These are phyloP conservation scores for Ptilonorhynchus violaceus DNA, from an alignment of 2,113 vertebrate species.

Conservation along the genomic window DNA sequence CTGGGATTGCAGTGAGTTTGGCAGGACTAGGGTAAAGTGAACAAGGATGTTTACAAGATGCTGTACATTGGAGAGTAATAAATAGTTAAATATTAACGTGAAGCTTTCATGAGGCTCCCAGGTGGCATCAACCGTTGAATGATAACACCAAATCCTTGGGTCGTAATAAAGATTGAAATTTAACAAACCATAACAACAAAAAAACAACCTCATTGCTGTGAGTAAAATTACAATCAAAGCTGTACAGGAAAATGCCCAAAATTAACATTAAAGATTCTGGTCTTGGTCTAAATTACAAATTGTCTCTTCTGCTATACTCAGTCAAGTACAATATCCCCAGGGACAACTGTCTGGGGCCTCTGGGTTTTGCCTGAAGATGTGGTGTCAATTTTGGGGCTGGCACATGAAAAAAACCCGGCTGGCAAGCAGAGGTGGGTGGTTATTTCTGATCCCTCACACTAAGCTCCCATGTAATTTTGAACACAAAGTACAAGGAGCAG, in stretches of 20 bases:
- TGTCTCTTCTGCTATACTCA: not conserved
- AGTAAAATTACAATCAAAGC: not conserved
- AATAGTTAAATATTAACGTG: constrained; percentile 44
- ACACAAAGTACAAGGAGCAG: constrained; percentile 19
- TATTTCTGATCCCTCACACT: not conserved
- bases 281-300: not conserved
- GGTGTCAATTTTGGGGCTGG: not conserved
- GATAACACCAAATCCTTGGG: constrained; percentile 19
- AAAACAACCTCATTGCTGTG: not conserved
- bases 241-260: not conserved
- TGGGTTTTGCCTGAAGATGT: not conserved
- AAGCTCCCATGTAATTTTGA: not conserved
- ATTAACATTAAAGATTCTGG: not conserved
- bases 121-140: not conserved
- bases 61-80: not conserved
- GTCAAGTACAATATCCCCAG: too few species aligned
- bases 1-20: not conserved
- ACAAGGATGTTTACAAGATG: constrained; percentile 33
- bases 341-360: not conserved
- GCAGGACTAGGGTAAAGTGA: not conserved
- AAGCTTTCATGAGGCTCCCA: not conserved
- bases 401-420: not conserved
- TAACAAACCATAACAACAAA: not conserved
- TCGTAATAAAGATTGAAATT: constrained; percentile 13
- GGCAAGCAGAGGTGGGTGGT: not conserved